Evolutionary conservation across 2,797 vertebrate genomes (phyloP).

Genomic region (Gymnothorax reevesii): DNA sequence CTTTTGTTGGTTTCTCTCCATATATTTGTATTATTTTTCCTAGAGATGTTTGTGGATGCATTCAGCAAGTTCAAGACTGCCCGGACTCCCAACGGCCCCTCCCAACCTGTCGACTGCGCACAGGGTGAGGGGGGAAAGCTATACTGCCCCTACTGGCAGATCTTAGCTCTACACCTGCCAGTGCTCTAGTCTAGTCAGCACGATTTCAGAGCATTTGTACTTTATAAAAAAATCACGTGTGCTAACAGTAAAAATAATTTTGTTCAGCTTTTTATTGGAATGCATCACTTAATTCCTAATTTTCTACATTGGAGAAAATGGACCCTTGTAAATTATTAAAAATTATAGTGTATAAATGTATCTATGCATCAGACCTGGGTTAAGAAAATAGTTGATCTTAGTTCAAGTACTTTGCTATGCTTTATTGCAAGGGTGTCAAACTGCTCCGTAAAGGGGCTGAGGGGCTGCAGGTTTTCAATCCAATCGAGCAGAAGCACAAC

Average conservation of each 20-base stretch:
- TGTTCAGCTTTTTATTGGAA: too few relatives aligned
- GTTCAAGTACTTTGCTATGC: too few relatives aligned
- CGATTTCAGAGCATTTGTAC: too few relatives aligned
- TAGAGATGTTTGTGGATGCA: conserved; percentile 64
- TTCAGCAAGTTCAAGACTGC: conserved; percentile 60
- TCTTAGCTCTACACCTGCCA: neutral
- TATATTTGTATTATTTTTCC: conserved; percentile 5
- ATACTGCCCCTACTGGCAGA: neutral
- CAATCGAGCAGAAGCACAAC: too few relatives aligned
- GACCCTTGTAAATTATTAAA: neutral
- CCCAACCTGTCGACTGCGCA: conserved; percentile 29
- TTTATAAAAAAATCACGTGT: too few relatives aligned
- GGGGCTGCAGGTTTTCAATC: too few relatives aligned
- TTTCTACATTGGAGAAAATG: neutral
- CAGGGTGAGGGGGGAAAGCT: conserved; percentile 34
- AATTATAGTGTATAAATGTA: too few relatives aligned
- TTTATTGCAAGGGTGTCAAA: too few relatives aligned
- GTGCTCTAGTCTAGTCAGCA: neutral
- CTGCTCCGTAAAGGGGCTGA: too few relatives aligned
- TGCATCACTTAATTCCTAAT: too few relatives aligned
- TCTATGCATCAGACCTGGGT: too few relatives aligned
- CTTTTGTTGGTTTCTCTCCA: neutral
- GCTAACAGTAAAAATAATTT: neutral
- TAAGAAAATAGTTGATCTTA: too few relatives aligned
- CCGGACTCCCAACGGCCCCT: conserved; percentile 39